A percentile compares a stretch with the other conserved stretches of the same genome.
phyloP scores from a whole-genome alignment of 1,140 invertebrate genomes.

The Megalopta genalis region DNA sequence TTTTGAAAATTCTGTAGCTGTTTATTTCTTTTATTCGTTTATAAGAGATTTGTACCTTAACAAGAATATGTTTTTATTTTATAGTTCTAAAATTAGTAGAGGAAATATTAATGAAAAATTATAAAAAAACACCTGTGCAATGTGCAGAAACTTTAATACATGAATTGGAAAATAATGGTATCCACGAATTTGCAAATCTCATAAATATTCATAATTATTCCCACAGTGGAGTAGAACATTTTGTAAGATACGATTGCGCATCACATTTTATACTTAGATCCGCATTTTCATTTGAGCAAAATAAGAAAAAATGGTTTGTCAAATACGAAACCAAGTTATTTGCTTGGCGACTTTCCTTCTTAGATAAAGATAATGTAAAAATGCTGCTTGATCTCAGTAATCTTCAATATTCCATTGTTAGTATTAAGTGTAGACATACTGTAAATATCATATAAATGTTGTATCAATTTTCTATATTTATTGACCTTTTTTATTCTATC shows the following conservation, averaged over 20 bases:
- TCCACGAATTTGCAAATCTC: constrained; percentile 26
- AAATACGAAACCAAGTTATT: constrained; percentile 95
- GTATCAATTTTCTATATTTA: neutral
- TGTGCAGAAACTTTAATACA: constrained; percentile 14
- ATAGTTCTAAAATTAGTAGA: constrained; percentile 44
- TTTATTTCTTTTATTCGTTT: neutral
- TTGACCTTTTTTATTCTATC: constrained; percentile 11
- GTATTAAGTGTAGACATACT: constrained; percentile 15
- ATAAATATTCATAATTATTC: constrained; percentile 74
- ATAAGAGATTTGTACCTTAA: neutral
- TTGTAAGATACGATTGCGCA: constrained; percentile 89
- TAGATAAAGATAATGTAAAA: constrained; percentile 83
- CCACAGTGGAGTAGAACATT: constrained; percentile 82
- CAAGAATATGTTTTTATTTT: constrained; percentile 6
- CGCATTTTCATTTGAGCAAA: constrained; percentile 87
- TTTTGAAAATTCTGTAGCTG: neutral
- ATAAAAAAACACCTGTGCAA: constrained; percentile 5
- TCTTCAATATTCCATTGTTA: constrained; percentile 83
- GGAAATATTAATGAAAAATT: constrained; percentile 5
- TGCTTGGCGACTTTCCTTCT: constrained; percentile 87
- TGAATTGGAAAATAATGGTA: constrained; percentile 7
- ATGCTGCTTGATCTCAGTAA: constrained; percentile 88
- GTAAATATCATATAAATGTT: neutral
- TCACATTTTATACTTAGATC: constrained; percentile 96
- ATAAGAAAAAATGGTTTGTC: constrained; percentile 93